A percentile compares a stretch with the other conserved stretches of the same genome.
Evolutionary conservation across 1,140 invertebrate genomes (phyloP).

Genomic region (Agrypnia vestita): DNA sequence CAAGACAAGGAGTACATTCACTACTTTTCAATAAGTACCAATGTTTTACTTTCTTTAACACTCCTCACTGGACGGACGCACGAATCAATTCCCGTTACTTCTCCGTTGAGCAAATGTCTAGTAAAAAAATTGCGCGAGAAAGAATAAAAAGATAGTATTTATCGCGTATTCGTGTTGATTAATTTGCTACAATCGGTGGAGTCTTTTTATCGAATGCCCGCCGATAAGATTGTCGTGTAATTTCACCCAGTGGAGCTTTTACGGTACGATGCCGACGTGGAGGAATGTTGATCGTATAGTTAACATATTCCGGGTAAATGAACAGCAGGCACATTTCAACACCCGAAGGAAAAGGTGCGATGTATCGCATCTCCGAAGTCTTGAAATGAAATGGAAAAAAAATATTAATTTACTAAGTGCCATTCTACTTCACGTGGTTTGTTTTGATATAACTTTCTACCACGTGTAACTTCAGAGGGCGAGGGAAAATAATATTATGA

Average conservation of each 20-base stretch:
- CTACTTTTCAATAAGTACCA: not conserved
- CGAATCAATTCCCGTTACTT: slow-evolving; percentile 11
- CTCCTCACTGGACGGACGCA: not conserved
- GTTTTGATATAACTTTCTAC: slow-evolving; percentile 4
- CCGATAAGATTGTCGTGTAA: not conserved
- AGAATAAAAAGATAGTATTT: not conserved
- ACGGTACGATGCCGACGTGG: not conserved
- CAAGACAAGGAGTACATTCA: not conserved
- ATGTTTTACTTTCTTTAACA: slow-evolving; percentile 16
- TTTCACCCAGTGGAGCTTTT: not conserved
- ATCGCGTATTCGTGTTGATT: not conserved
- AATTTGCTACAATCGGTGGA: not conserved
- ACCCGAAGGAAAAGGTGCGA: not conserved
- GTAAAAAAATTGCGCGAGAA: not conserved
- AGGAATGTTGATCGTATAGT: slow-evolving; percentile 1
- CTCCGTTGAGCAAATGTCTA: not conserved
- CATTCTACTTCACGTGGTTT: not conserved
- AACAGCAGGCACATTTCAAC: not conserved
- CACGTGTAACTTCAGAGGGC: not conserved
- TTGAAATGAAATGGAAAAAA: no score
- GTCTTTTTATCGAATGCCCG: not conserved
- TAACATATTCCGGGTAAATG: not conserved
- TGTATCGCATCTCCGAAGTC: not conserved
- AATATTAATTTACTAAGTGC: not conserved
- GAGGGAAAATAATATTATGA: not conserved